Evolutionary conservation across 1,140 invertebrate genomes (phyloP), one percentile per base, ranked within the genome.

Genomic region (Theocolax elegans): DNA sequence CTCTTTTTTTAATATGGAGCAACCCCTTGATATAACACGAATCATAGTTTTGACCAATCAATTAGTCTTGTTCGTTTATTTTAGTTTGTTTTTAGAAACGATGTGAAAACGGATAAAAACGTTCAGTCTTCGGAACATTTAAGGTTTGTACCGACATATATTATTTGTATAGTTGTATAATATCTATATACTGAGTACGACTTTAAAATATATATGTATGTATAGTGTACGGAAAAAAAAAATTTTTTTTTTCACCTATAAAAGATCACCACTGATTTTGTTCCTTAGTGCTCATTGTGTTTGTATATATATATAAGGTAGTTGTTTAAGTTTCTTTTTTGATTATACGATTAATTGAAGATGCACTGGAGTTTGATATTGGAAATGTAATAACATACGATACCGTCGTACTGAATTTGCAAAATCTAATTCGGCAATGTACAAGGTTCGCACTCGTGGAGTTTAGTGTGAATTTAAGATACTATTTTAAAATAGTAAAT

Each of bases 151-250:
- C n/a, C 54, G 19, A 31, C 48, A 38, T 49, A 31, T 29, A 62
- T n/a, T n/a, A n/a, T 53, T 12, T 69, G 54, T 60, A 60, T 66
- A 67, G 44, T 29, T 60, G 40, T 69, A 48, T 44, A 17, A 60
- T n/a, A n/a, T n/a, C n/a, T n/a, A n/a, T 66, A 64, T 65, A 68
- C 51, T 67, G 9, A 65, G 23, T 54, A 38, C 7, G 23, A 65
- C 15, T 53, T 65, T 65, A 73, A 71, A 73, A 77, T 75, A 76
- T 67, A 76, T 69, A 72, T 19, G 7, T 29, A 54, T 35, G 31
- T 40, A 71, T 68, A 40, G 25, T 25, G 31, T 23, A 21, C 15
- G 48, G 31, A 25, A 64, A 40, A 64, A 38, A 64, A 9, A 35
- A n/a, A 35, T 35, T 35, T 35, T 35, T 35, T 35, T 40, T 38